phyloP scores from a whole-genome alignment of 2,113 vertebrate species.

The Emberiza fucata region DNA sequence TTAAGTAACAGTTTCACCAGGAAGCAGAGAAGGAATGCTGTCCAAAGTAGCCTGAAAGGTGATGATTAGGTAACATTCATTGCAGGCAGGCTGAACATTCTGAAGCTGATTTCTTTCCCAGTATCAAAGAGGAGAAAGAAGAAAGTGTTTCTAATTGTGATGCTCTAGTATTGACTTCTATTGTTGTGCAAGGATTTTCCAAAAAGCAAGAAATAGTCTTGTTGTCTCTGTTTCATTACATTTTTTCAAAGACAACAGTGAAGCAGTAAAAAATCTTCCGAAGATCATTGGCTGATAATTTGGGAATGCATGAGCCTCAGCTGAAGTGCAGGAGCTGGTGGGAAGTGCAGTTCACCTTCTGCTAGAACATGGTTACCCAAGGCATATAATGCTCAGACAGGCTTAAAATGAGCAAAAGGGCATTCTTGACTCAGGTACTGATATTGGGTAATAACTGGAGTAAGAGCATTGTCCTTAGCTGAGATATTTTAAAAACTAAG shows the following conservation, averaged over 20 bases:
- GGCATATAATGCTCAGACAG: neutral
- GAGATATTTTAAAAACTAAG: neutral
- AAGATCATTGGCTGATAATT: neutral
- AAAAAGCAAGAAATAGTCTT: neutral
- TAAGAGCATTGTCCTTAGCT: neutral
- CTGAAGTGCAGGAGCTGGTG: neutral
- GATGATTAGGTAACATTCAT: neutral
- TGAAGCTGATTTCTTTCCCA: neutral
- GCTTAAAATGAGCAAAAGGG: neutral
- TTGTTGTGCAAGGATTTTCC: neutral
- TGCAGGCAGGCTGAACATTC: neutral
- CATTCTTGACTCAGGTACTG: neutral
- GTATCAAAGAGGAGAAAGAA: neutral
- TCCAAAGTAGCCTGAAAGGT: neutral
- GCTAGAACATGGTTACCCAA: neutral
- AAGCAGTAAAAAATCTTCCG: neutral
- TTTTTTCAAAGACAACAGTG: neutral
- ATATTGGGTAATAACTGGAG: neutral
- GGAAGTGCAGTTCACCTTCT: neutral
- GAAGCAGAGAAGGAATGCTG: neutral
- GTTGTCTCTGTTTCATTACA: neutral
- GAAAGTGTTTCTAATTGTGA: neutral
- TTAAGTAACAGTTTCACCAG: neutral
- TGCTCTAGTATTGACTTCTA: neutral
- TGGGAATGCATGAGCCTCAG: fast-evolving